Evolutionary conservation across 2,797 vertebrate genomes (phyloP), one percentile per base, ranked within the genome.

Genomic region (Oceanodroma leucorhoa): DNA sequence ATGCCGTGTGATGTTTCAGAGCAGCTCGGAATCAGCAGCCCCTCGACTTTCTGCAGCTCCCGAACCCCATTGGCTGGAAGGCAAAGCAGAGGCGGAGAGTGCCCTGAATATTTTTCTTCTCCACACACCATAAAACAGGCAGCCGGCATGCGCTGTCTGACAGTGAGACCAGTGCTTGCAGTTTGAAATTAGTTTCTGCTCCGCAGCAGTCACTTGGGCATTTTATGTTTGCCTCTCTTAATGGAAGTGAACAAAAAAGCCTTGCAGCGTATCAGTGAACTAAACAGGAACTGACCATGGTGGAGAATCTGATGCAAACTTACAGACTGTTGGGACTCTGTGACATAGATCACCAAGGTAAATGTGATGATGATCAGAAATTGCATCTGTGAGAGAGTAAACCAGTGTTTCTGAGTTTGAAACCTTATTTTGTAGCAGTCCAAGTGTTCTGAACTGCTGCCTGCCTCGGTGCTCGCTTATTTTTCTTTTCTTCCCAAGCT

Each of bases 1-100:
- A 51, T 76, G 77, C 92, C 1, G 17, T 54, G 90, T 36, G 32
- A 38, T 76, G 79, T 54, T 94, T 93, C 96, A 29, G 95, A 83
- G 60, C 79, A 23, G 30, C 40, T 78, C n/a, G 10, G 83, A 89
- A 62, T 50, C 60, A 26, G 81, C 48, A 89, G 50, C 92, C 75
- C 93, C 61, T 84, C 65, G 91, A 65, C 90, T 83, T 92, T 94
- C 61, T 70, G 40, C 38, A 0, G 91, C 50, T 51, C 67, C 77
- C 2, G 57, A 91, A 46, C 58, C 81, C 80, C 83, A 98, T 98
- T 98, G 98, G 98, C 95, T 97, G 87, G 60, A 72, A 87, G 40
- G 89, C 81, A 94, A 76, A 93, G 78, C 71, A 80, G 94, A 97
- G 98, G 97, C 85, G 97, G 97, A 87, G 97, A 95, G 69, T 84